Conservation (phyloP, 2,888 invertebrate genomes). For the Andrena fulva region DNA sequence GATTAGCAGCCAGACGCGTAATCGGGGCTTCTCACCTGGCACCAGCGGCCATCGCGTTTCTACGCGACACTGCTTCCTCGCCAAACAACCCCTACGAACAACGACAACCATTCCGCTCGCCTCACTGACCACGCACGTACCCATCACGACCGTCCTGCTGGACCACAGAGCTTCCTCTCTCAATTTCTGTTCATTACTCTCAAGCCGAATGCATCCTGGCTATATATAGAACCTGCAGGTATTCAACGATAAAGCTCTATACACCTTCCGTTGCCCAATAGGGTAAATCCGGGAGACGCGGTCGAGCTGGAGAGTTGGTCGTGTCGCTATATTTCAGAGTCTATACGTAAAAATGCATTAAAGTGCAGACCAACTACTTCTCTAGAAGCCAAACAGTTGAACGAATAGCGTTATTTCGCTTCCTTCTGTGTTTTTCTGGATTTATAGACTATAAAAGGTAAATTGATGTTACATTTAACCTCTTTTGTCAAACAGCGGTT, state of each 20-base stretch:
- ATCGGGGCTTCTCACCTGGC: slow-evolving; percentile 75
- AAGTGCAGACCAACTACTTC: no score
- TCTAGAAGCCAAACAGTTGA: no score
- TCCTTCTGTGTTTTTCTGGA: no score
- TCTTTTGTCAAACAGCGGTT: no score
- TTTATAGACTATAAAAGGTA: no score
- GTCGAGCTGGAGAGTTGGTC: no score
- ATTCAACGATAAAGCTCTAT: background rate
- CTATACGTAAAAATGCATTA: no score
- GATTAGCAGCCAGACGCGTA: slow-evolving; percentile 78
- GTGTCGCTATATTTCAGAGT: no score
- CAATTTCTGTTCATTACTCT: background rate
- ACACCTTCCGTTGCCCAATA: background rate
- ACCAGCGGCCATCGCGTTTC: slow-evolving; percentile 57
- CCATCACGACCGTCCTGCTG: background rate
- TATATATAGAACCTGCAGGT: background rate
- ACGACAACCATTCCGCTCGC: background rate
- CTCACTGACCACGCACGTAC: background rate
- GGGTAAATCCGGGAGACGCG: no score
- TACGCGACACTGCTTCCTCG: slow-evolving; percentile 8
- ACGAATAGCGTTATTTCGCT: no score
- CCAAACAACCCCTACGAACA: slow-evolving; percentile 4
- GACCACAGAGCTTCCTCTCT: background rate
- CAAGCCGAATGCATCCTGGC: no score
- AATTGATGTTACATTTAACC: no score